A percentile compares a stretch with the other conserved stretches of the same genome.
Evolutionary conservation across 92 coral and sea anemone genomes (phyloP).

Genomic region (Porites evermanni): DNA sequence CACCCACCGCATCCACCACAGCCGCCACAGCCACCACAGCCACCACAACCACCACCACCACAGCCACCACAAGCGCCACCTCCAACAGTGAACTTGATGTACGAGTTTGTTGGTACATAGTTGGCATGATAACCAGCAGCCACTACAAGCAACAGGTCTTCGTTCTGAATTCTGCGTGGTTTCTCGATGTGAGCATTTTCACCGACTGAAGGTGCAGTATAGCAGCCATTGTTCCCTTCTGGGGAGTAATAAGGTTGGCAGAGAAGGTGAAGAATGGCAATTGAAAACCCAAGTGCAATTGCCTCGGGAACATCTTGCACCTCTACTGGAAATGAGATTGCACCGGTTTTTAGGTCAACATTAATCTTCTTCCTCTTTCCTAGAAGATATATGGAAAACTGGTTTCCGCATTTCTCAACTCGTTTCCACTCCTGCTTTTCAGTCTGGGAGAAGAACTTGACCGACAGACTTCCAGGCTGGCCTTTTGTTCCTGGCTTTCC

Average conservation of each 20-base stretch:
- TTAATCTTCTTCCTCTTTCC: conserved; percentile 13
- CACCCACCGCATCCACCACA: conserved; percentile 25
- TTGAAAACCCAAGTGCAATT: conserved; percentile 72
- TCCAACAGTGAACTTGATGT: conserved; percentile 28
- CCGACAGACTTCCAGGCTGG: conserved; percentile 49
- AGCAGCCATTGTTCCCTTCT: not conserved
- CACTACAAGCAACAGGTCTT: conserved; percentile 43
- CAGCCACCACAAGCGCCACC: conserved; percentile 30
- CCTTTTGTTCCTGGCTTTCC: conserved; percentile 41
- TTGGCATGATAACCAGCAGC: conserved; percentile 65
- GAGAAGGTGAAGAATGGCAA: conserved; percentile 72
- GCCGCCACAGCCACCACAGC: conserved; percentile 17
- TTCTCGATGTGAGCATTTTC: conserved; percentile 1
- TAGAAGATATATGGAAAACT: conserved; percentile 38
- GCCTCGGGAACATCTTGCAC: conserved; percentile 74
- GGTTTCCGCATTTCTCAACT: conserved; percentile 25
- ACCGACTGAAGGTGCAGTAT: conserved; percentile 49
- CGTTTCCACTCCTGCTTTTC: conserved; percentile 39
- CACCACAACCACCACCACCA: conserved; percentile 32
- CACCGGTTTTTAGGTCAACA: conserved; percentile 50
- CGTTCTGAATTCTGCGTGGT: conserved; percentile 49
- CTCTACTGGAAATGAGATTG: conserved; percentile 47
- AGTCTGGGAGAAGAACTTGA: conserved; percentile 48
- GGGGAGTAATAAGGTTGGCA: conserved; percentile 69
- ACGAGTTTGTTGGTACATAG: conserved; percentile 64